Conservation (phyloP, 2,113 vertebrate species). For the Callorhinus ursinus region DNA sequence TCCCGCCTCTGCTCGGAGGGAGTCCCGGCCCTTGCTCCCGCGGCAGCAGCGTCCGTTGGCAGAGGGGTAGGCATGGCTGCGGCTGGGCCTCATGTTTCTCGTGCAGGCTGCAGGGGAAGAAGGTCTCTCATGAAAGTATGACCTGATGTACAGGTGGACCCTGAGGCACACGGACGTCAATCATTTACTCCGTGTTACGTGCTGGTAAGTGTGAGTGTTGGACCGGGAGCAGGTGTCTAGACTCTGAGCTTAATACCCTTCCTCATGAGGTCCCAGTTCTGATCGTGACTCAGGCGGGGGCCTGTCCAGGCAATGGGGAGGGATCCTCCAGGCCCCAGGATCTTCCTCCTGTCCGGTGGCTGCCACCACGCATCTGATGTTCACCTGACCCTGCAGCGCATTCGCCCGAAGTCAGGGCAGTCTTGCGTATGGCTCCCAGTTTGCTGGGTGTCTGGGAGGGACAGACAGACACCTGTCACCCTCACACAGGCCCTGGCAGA, state of each 20-base stretch:
- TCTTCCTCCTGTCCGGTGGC: constrained; percentile 68
- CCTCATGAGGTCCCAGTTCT: accelerated
- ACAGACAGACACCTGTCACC: constrained; percentile 75
- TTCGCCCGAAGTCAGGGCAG: constrained; percentile 79
- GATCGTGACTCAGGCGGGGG: background rate
- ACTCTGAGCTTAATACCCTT: accelerated
- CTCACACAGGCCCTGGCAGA: constrained; percentile 74
- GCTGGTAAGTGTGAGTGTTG: background rate
- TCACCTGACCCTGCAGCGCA: constrained; percentile 69
- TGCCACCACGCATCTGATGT: constrained; percentile 63
- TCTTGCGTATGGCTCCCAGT: constrained; percentile 75
- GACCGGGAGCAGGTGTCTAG: background rate
- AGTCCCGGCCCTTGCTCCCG: constrained; percentile 62
- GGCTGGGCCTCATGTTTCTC: constrained; percentile 36
- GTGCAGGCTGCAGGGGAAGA: background rate
- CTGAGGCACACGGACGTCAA: accelerated
- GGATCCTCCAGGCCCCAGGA: constrained; percentile 34
- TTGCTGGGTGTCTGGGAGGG: constrained; percentile 76
- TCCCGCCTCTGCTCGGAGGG: constrained; percentile 43
- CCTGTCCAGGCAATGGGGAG: background rate
- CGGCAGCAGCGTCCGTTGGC: constrained; percentile 54
- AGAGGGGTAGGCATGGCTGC: constrained; percentile 39
- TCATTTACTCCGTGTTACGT: accelerated
- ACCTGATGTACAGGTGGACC: background rate
- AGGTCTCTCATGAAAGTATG: accelerated